A percentile compares a stretch with the other conserved stretches of the same genome.
Evolutionary conservation across 2,888 invertebrate genomes (phyloP).

Genomic region (Dasysyrphus tricinctus): DNA sequence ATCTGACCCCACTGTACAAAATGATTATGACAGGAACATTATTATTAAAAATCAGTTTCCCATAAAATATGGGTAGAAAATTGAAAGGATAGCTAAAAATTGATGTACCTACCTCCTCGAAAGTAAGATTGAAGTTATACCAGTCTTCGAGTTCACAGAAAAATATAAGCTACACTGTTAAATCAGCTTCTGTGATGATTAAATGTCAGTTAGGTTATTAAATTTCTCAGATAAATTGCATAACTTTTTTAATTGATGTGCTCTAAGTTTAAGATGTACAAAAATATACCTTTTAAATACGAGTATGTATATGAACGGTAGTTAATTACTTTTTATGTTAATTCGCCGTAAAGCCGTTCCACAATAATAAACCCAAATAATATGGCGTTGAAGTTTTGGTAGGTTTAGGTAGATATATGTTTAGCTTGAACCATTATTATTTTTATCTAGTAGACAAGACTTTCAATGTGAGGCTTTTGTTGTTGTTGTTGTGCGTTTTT

Average conservation of each 20-base stretch:
- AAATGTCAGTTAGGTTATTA: constrained; percentile 27
- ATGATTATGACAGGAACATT: no score
- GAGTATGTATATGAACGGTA: constrained; percentile 18
- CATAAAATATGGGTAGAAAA: no score
- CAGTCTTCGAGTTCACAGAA: not conserved
- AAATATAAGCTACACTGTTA: not conserved
- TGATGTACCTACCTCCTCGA: no score
- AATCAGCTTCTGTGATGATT: constrained; percentile 2
- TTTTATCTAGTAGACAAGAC: constrained; percentile 8
- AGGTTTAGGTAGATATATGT: not conserved
- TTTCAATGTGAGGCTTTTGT: not conserved
- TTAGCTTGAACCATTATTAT: constrained; percentile 14
- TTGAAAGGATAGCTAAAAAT: no score
- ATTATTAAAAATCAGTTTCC: no score
- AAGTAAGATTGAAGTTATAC: no score
- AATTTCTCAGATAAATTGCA: constrained; percentile 40
- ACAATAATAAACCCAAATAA: constrained; percentile 60
- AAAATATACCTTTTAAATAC: not conserved
- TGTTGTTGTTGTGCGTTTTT: not conserved
- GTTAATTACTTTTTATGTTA: constrained; percentile 61
- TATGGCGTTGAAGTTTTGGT: constrained; percentile 33
- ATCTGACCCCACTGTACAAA: no score
- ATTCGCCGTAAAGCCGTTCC: constrained; percentile 46
- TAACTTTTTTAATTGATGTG: constrained; percentile 55
- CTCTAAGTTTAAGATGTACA: constrained; percentile 6